These are phyloP conservation scores for Hemibagrus guttatus DNA, from an alignment of 2,797 vertebrate species.

Conservation along the genomic window DNA sequence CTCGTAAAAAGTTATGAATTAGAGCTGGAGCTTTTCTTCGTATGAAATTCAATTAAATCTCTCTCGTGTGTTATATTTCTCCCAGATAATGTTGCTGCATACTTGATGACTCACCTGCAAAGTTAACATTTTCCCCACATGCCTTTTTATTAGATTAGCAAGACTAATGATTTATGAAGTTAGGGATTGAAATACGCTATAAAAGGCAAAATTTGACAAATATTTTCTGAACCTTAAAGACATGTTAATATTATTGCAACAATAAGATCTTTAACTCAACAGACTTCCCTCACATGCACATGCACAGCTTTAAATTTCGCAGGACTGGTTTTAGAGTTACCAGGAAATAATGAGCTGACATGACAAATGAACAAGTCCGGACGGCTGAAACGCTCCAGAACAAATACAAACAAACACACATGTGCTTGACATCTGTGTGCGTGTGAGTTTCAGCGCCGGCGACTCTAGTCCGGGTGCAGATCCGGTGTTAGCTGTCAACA, in stretches of 20 bases:
- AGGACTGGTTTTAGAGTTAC: neutral
- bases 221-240: neutral
- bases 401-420: conserved; percentile 40
- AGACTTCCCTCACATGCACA: neutral
- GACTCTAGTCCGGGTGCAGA: neutral
- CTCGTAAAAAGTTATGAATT: neutral
- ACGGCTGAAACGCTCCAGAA: conserved; percentile 20
- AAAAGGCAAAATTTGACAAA: neutral
- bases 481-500: neutral
- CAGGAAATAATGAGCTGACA: neutral
- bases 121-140: neutral
- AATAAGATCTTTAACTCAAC: conserved; percentile 17
- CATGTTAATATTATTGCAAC: neutral
- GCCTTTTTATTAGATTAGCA: neutral
- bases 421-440: conserved; percentile 38
- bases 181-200: neutral
- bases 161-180: neutral
- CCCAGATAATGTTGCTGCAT: neutral
- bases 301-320: neutral
- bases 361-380: conserved; percentile 25
- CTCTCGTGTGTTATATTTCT: neutral
- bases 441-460: neutral
- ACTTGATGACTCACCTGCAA: neutral
- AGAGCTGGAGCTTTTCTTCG: neutral
- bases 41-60: neutral